A percentile compares a stretch with the other conserved stretches of the same genome.
Evolutionary conservation across 2,888 invertebrate species (phyloP).

Genomic region (Drosophila mimetica): DNA sequence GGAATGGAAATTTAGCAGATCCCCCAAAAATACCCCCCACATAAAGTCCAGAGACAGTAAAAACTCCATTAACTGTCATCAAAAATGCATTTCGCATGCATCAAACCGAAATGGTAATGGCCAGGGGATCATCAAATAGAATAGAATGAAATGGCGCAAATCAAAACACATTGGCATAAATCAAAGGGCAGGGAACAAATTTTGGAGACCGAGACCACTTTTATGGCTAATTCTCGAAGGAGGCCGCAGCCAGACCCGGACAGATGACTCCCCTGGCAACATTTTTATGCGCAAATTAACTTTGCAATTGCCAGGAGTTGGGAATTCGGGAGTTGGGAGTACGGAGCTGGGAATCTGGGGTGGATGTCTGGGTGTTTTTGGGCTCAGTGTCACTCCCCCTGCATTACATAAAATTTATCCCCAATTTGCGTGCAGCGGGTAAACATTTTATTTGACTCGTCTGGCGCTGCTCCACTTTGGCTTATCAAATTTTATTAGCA

Average conservation of each 20-base stretch:
- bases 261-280: constrained; percentile 52
- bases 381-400: constrained; percentile 60
- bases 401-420: constrained; percentile 73
- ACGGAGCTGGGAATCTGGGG: constrained; percentile 6
- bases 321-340: neutral
- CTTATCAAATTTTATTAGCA: constrained; percentile 79
- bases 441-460: constrained; percentile 69
- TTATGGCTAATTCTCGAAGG: constrained; percentile 73
- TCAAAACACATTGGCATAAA: constrained; percentile 77
- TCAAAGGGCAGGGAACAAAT: constrained; percentile 57
- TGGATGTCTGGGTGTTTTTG: constrained; percentile 24
- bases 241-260: constrained; percentile 25
- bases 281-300: constrained; percentile 76
- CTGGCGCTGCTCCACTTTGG: constrained; percentile 66
- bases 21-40: constrained; percentile 13
- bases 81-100: constrained; percentile 80
- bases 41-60: constrained; percentile 71
- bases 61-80: constrained; percentile 81
- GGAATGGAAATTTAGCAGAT: constrained; percentile 22
- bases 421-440: constrained; percentile 81
- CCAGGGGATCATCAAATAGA: constrained; percentile 66
- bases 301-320: constrained; percentile 57
- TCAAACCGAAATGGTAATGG: constrained; percentile 40
- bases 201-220: constrained; percentile 38
- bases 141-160: constrained; percentile 74